These are phyloP conservation scores for Zaprionus lachaisei DNA, from an alignment of 1,140 invertebrate genomes.

Conservation along the genomic window DNA sequence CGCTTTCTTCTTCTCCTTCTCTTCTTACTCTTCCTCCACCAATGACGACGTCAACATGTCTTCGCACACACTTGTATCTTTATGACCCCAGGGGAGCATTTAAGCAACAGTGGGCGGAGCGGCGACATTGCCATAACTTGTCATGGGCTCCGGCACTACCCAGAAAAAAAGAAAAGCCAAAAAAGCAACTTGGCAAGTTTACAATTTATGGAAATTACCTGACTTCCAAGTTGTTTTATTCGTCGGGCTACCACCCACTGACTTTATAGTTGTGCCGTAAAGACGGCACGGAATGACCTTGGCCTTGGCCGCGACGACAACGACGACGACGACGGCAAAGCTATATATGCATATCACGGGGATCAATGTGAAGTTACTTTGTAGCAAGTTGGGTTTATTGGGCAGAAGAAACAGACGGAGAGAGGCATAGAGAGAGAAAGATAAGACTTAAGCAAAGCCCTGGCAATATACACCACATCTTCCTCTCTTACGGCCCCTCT, in stretches of 20 bases:
- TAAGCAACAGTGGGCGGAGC: not conserved
- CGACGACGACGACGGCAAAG: not conserved
- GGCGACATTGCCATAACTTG: not conserved
- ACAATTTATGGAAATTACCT: conserved; percentile 58
- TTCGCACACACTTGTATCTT: conserved; percentile 19
- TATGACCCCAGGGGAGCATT: not conserved
- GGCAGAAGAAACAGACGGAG: not conserved
- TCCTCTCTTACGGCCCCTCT: not conserved
- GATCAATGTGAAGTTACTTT: not conserved
- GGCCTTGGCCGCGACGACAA: conserved; percentile 13
- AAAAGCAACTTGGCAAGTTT: conserved; percentile 39
- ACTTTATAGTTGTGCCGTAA: conserved; percentile 33
- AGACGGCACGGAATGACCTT: conserved; percentile 11
- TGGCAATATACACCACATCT: not conserved
- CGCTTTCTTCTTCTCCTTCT: too few relatives aligned
- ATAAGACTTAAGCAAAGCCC: not conserved
- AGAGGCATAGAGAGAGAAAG: not conserved
- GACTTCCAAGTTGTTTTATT: conserved; percentile 16
- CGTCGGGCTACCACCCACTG: conserved; percentile 1
- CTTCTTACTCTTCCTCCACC: not conserved
- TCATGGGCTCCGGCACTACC: conserved; percentile 11
- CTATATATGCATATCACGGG: conserved; percentile 24
- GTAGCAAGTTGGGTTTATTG: conserved; percentile 2
- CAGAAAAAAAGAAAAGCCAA: conserved; percentile 14
- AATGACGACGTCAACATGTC: conserved; percentile 17